Conservation (phyloP, 2,888 invertebrate species). For the Parnassius glacialis region DNA sequence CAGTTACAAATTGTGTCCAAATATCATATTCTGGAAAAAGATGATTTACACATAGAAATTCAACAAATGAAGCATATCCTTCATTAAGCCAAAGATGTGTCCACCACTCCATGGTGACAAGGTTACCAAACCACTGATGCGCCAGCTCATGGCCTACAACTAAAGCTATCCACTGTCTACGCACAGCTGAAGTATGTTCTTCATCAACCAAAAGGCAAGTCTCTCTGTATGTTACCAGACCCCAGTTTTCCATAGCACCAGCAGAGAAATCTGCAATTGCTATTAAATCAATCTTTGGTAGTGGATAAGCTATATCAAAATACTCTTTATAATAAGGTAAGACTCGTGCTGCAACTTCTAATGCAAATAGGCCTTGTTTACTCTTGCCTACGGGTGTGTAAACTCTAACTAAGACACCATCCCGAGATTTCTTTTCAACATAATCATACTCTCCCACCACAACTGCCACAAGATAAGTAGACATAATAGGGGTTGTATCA, state of each 20-base stretch:
- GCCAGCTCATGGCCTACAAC: slow-evolving; percentile 96
- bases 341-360: slow-evolving; percentile 95
- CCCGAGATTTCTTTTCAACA: slow-evolving; percentile 90
- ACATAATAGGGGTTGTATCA: slow-evolving; percentile 94
- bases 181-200: slow-evolving; percentile 91
- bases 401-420: slow-evolving; percentile 90
- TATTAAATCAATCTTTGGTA: slow-evolving; percentile 97
- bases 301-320: slow-evolving; percentile 95
- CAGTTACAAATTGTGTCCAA: slow-evolving; percentile 97
- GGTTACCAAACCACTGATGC: slow-evolving; percentile 99
- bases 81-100: slow-evolving; percentile 98
- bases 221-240: slow-evolving; percentile 95
- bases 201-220: slow-evolving; percentile 94
- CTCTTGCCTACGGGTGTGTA: slow-evolving; percentile 95
- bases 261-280: slow-evolving; percentile 97
- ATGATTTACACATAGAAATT: slow-evolving; percentile 95
- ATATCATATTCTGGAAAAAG: slow-evolving; percentile 97
- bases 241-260: slow-evolving; percentile 99
- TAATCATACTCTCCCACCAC: slow-evolving; percentile 97
- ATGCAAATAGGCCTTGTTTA: slow-evolving; percentile 94
- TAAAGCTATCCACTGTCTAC: slow-evolving; percentile 92
- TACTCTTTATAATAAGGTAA: slow-evolving; percentile 97
- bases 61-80: slow-evolving; percentile 97
- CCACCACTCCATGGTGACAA: slow-evolving; percentile 99
- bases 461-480: slow-evolving; percentile 96